Evolutionary conservation across 1,140 invertebrate genomes (phyloP).

Genomic region (Acromyrmex heyeri): DNA sequence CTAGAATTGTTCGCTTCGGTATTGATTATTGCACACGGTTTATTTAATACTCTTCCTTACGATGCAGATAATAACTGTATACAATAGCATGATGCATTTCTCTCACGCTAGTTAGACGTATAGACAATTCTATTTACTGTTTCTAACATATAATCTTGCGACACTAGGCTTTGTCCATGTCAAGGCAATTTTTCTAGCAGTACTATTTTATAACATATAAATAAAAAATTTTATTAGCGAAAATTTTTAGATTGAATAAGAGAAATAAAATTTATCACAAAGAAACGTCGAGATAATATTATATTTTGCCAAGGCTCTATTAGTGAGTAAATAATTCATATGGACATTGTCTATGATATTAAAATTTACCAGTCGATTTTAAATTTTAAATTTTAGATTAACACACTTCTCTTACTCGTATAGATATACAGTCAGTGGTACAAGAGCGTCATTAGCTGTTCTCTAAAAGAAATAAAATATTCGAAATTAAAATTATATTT

Average conservation of each 20-base stretch:
- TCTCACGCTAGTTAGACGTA: conserved; percentile 32
- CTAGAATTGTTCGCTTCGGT: neutral
- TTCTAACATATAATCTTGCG: conserved; percentile 9
- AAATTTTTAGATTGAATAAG: neutral
- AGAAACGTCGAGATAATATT: conserved; percentile 8
- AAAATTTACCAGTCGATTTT: conserved; percentile 70
- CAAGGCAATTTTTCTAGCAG: conserved; percentile 1
- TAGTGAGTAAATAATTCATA: conserved; percentile 30
- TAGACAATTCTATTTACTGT: conserved; percentile 20
- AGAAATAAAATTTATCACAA: neutral
- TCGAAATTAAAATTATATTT: too few relatives aligned
- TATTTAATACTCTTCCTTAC: conserved; percentile 31
- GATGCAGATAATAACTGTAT: neutral
- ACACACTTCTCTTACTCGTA: conserved; percentile 4
- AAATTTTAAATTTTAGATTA: conserved; percentile 36
- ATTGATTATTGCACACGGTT: conserved; percentile 3
- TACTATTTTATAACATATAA: conserved; percentile 14
- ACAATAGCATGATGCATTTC: conserved; percentile 17
- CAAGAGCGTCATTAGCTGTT: too few relatives aligned
- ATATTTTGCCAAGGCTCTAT: conserved; percentile 11
- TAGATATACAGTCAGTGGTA: conserved; percentile 25
- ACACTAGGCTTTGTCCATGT: conserved; percentile 19
- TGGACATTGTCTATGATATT: conserved; percentile 50
- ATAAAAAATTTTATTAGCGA: neutral
- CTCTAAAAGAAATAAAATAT: too few relatives aligned